These are phyloP conservation scores for Sparus aurata DNA, from an alignment of 2,797 vertebrate genomes.

Conservation along the genomic window DNA sequence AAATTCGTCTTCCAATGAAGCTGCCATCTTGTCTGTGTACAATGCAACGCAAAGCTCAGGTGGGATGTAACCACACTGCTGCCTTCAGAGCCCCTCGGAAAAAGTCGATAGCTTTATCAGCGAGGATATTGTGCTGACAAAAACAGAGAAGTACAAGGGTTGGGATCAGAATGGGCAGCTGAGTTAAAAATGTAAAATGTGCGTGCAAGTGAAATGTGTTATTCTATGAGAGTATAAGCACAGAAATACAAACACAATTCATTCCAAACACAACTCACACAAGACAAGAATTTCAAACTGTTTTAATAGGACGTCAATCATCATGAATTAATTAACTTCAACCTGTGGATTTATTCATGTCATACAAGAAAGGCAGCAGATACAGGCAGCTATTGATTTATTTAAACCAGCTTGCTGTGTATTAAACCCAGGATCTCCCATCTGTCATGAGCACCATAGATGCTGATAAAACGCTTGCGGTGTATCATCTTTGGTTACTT, in stretches of 20 bases:
- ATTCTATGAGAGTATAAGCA: too few relatives aligned
- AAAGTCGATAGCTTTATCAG: fast-evolving
- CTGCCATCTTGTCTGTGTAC: constrained; percentile 87
- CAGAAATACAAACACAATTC: too few relatives aligned
- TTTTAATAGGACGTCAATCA: not conserved
- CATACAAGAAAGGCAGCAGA: not conserved
- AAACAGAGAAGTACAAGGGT: not conserved
- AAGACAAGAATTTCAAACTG: too few relatives aligned
- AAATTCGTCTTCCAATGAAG: constrained; percentile 92
- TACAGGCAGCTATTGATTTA: too few relatives aligned
- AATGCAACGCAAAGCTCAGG: constrained; percentile 18
- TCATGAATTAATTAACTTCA: not conserved
- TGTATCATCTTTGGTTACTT: not conserved
- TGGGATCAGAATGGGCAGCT: too few relatives aligned
- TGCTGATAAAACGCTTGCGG: not conserved
- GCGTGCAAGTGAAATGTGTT: not conserved
- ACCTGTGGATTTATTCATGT: not conserved
- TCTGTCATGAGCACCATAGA: not conserved
- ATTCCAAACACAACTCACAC: too few relatives aligned
- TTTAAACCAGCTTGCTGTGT: not conserved
- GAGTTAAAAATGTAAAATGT: not conserved
- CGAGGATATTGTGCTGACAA: not conserved
- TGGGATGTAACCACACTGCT: constrained; percentile 30
- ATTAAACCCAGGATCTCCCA: not conserved
- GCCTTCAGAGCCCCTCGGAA: constrained; percentile 43